These are phyloP conservation scores for Gadopsis bispinosus DNA, from an alignment of 2,797 vertebrate genomes.

Conservation along the genomic window DNA sequence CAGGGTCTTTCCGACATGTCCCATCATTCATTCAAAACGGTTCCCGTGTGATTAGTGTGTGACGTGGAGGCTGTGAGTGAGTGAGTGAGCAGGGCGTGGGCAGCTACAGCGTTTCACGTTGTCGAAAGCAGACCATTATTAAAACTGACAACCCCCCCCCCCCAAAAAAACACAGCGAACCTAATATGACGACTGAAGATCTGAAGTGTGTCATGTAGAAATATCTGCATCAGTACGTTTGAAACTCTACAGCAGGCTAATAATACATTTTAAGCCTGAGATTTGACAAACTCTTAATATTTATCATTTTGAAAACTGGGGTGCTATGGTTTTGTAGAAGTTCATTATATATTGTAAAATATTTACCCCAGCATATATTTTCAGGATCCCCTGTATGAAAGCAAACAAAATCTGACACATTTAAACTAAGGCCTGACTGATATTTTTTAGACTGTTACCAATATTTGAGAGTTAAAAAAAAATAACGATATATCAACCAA, in stretches of 20 bases:
- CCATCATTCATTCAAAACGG: constrained; percentile 65
- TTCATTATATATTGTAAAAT: not conserved
- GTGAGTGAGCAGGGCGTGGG: constrained; percentile 25
- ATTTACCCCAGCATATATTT: not conserved
- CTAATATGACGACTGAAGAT: not conserved
- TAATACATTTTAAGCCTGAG: not conserved
- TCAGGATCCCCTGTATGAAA: not conserved
- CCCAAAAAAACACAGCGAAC: not conserved
- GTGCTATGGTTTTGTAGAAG: not conserved
- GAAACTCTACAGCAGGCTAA: not conserved
- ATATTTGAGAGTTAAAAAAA: not conserved
- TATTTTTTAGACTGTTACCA: not conserved
- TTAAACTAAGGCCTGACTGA: not conserved
- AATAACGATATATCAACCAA: not conserved
- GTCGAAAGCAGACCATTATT: not conserved
- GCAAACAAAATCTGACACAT: not conserved
- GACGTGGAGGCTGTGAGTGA: constrained; percentile 69
- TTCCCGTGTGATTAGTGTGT: constrained; percentile 48
- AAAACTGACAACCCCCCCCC: not conserved
- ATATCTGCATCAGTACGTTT: no score
- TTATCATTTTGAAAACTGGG: not conserved
- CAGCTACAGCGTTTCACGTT: constrained; percentile 1
- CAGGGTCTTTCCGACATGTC: constrained; percentile 34
- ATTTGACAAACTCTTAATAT: not conserved
- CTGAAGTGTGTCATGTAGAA: not conserved